Base-by-base conservation (phyloP, 1,140 invertebrate species). In the Pogonomyrmex barbatus region DNA sequence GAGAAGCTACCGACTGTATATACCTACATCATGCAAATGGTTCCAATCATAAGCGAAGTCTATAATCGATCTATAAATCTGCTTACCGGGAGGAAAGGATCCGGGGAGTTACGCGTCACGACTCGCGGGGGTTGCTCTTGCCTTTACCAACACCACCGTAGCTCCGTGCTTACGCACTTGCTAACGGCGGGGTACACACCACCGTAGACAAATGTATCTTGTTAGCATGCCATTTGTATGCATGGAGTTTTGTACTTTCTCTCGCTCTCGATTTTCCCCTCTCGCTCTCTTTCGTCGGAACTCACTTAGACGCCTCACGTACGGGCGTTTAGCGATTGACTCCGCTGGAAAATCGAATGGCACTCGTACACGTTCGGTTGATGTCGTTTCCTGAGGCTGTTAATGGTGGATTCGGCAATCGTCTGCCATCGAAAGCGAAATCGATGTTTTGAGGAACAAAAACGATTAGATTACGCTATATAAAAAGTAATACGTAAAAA, bases 51-150 rank as follows among this genome's bases (percentile, higher is more conserved):
- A 94, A 94, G 87, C 92, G 89, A 93, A 94, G 93, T 94, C 94
- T 94, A 94, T 95, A 95, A 95, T 95, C 94, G 94, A 95, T 95
- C 94, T 95, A 95, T 95, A 95, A 95, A 95, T 94, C 94, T 95
- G 92, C 93, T 94, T 92, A 93, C 89, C 88, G 90, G 90, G 90
- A 92, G 87, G 87, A 90, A 92, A 92, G 86, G 90, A 91, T 91
- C 88, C 87, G 76, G 87, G 82, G 73, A 30, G 76, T 79, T 30
- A 82, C 71, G 87, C 77, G 88, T 89, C 81, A 87, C 85, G 86
- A 76, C 45, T 83, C 42, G 87, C 50, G 70, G 84, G 85, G 85
- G 79, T 12, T 52, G 24, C 50, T 50, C 9, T 10, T 68, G 87
- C 82, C 58, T 82, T 36, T 60, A 90, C 82, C 60, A 83, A 58